Percentiles rank a stretch among this genome's conserved stretches.
phyloP scores from a whole-genome alignment of 2,797 vertebrate species.

The Tokudaia muenninki region DNA sequence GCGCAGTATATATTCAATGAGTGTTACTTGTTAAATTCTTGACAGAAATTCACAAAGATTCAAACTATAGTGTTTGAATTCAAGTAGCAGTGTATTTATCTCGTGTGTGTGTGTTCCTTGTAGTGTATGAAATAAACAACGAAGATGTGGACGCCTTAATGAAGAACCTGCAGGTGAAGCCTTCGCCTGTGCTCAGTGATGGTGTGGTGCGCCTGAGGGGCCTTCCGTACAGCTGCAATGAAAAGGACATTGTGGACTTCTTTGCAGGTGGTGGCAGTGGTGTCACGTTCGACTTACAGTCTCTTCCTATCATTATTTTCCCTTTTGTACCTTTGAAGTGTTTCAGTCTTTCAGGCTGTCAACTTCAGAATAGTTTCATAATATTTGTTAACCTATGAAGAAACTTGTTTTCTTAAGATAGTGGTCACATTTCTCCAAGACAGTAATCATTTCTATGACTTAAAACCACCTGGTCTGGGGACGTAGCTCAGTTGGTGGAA shows the following conservation, averaged over 20 bases:
- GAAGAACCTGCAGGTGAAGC: conserved; percentile 86
- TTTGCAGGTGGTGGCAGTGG: conserved; percentile 92
- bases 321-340: neutral
- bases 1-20: conserved; percentile 22
- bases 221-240: conserved; percentile 92
- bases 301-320: neutral
- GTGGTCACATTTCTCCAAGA: neutral
- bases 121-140: conserved; percentile 94
- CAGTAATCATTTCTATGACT: conserved; percentile 12
- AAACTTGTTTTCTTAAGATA: conserved; percentile 4
- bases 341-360: neutral
- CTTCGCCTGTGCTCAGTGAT: conserved; percentile 77
- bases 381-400: conserved; percentile 35
- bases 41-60: neutral
- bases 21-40: conserved; percentile 54
- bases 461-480: neutral
- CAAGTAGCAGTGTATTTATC: neutral
- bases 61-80: conserved; percentile 43
- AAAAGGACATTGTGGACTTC: conserved; percentile 92
- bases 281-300: neutral
- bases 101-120: neutral
- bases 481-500: neutral
- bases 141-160: conserved; percentile 92
- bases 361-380: conserved; percentile 1
- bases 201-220: conserved; percentile 93